These are phyloP conservation scores for Corythaixoides concolor DNA, from an alignment of 2,113 vertebrate genomes.

Conservation along the genomic window DNA sequence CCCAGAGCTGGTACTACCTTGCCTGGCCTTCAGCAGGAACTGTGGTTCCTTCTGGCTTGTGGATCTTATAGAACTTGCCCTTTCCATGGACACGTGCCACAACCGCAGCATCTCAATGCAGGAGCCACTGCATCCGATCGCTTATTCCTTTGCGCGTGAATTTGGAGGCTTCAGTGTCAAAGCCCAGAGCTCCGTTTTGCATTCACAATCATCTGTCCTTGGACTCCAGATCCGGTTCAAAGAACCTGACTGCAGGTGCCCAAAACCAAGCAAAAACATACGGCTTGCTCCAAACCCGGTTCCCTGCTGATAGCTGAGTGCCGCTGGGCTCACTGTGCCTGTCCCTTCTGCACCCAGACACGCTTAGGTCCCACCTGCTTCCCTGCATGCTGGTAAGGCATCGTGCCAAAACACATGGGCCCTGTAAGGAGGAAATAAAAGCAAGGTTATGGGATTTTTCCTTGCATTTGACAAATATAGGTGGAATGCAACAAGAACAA, in stretches of 20 bases:
- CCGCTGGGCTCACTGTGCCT: background rate
- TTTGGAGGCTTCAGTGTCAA: background rate
- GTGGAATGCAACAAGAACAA: background rate
- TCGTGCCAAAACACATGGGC: background rate
- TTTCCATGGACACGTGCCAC: background rate
- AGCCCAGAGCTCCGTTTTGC: background rate
- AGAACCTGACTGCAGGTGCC: background rate
- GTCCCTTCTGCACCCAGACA: background rate
- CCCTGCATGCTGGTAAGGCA: background rate
- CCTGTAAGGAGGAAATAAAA: constrained; percentile 30
- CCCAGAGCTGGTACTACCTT: background rate
- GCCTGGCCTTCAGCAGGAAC: background rate
- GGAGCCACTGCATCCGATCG: background rate
- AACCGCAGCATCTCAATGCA: background rate
- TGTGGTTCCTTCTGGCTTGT: background rate
- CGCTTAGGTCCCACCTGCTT: background rate
- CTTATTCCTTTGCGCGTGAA: accelerated
- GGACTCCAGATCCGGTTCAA: background rate
- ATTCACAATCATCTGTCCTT: background rate
- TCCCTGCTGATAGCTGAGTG: background rate
- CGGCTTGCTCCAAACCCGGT: background rate
- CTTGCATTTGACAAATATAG: background rate
- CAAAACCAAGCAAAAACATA: background rate
- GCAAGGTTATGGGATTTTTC: constrained; percentile 13
- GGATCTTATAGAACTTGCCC: background rate